phyloP scores from a whole-genome alignment of 1,140 invertebrate species.

The Tetramorium simillimum region DNA sequence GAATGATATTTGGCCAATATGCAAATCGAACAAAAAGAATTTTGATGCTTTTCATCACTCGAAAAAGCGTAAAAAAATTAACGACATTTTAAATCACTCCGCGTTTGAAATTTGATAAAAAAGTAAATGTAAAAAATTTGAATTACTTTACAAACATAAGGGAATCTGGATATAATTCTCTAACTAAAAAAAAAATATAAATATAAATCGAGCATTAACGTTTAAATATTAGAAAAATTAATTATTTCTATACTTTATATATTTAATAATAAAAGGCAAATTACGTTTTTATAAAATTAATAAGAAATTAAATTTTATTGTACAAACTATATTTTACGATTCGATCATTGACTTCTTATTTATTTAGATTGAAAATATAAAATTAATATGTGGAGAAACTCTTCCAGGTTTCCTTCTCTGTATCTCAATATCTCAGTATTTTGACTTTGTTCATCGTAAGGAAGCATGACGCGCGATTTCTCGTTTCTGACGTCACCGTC shows the following conservation, averaged over 20 bases:
- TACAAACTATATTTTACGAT: not conserved
- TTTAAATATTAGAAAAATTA: not conserved
- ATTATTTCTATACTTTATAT: not conserved
- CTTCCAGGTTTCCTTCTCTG: not conserved
- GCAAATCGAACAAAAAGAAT: not conserved
- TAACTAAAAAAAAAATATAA: not conserved
- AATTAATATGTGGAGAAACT: not conserved
- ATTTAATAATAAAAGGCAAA: not conserved
- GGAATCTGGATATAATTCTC: not conserved
- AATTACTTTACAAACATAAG: not conserved
- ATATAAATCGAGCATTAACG: not conserved
- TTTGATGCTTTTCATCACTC: not conserved
- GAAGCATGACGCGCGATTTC: not conserved
- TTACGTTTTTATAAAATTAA: not conserved
- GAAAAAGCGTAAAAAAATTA: not conserved
- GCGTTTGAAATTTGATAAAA: not conserved
- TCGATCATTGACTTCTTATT: not conserved
- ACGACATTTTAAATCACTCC: not conserved
- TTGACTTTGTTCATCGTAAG: not conserved
- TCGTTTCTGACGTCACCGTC: slow-evolving; percentile 11
- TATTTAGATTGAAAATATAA: not conserved
- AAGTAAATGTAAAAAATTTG: not conserved
- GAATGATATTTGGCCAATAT: not conserved
- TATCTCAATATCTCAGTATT: not conserved
- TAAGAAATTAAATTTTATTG: not conserved